A percentile compares a stretch with the other conserved stretches of the same genome.
These are phyloP conservation scores for Sminthurides bifidus DNA, from an alignment of 1,140 invertebrate genomes.

Conservation along the genomic window DNA sequence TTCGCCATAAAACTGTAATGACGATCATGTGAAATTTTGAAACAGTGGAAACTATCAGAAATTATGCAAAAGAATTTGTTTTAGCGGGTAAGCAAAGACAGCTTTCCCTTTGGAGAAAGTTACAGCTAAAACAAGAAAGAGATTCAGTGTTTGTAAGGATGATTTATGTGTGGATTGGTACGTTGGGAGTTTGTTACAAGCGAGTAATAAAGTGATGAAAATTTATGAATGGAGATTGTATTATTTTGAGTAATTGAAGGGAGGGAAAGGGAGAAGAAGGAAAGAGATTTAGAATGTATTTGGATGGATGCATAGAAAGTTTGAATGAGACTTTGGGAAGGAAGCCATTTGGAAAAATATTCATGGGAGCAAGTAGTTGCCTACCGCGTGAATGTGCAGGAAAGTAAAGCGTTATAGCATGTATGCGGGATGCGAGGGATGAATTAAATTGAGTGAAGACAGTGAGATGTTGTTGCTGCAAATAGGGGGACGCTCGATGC, in stretches of 20 bases:
- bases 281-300: slow-evolving; percentile 3
- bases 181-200: no score
- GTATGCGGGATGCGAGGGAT: background rate
- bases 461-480: no score
- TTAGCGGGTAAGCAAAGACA: no score
- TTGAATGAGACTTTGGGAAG: slow-evolving; percentile 16
- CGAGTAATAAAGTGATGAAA: no score
- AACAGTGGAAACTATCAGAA: no score
- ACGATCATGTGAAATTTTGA: no score
- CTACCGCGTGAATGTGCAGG: background rate
- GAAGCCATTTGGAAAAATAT: slow-evolving; percentile 26
- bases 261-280: background rate
- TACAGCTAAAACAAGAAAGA: no score
- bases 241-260: slow-evolving; percentile 7
- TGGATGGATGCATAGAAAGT: background rate
- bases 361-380: background rate
- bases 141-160: no score
- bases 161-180: no score
- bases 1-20: no score
- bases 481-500: slow-evolving; percentile 1
- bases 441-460: background rate
- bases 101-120: no score
- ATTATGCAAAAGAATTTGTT: no score
- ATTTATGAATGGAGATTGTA: slow-evolving; percentile 6
- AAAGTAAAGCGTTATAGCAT: background rate